Base-by-base conservation (phyloP, 2,113 vertebrate genomes). In the Hassar affinis region DNA sequence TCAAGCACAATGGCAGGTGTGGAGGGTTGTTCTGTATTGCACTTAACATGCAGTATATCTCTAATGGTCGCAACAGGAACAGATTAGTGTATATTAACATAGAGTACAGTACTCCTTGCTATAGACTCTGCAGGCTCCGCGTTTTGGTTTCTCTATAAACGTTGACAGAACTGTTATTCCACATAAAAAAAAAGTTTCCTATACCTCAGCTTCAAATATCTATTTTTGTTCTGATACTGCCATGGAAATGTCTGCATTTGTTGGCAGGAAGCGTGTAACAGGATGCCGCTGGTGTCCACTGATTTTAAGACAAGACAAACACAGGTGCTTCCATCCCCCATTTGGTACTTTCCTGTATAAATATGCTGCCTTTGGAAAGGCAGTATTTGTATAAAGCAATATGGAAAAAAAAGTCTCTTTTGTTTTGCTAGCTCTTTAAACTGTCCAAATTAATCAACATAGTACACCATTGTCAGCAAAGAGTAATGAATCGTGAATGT, bases 271-370 rank as follows among this genome's bases (percentile, higher is more conserved):
- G 56, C 64, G 59, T 86, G 82, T 62, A 76, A 87, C 90, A 92
- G 93, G 92, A 93, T 89, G 90, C 89, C 47, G 89, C 84, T 83
- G 87, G 89, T 88, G 59, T 78, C 59, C 87, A 76, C 49, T 75
- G 92, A 92, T 91, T 91, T 89, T 86, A 81, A 78, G 81, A 64
- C 74, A 79, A 89, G 86, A 92, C 90, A 92, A 92, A 93, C 89
- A 90, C 93, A 94, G 93, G 93, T 94, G 93, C 88, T 93, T 94
- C 93, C 93, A 86, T 27, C 71, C 82, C 22, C 15, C 84, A 54
- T 84, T 79, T 75, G 79, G 85, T 78, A 27, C 62, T 86, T 91
- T 92, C 92, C 91, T 92, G 90, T 79, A 49, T 87, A 89, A 88
- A 89, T 88, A 88, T 86, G 83, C 51, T n/a, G n/a, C 52, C 14